A percentile compares a stretch with the other conserved stretches of the same genome.
These are phyloP conservation scores for Heliconius congener DNA, from an alignment of 1,140 invertebrate species.

Conservation along the genomic window DNA sequence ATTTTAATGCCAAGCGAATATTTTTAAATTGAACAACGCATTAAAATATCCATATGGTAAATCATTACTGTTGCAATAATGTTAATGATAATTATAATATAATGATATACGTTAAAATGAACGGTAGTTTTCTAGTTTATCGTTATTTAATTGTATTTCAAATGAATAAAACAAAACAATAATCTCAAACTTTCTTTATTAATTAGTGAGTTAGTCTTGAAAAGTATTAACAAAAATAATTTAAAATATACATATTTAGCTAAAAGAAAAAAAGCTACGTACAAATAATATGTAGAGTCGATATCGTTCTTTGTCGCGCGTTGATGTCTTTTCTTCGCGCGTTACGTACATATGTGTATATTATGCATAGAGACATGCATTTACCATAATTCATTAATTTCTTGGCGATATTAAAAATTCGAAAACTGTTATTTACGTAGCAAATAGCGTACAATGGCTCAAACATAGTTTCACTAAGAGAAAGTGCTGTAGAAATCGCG, in stretches of 20 bases:
- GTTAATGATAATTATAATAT: constrained; percentile 17
- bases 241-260: neutral
- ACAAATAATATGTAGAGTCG: neutral
- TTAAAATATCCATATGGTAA: constrained; percentile 24
- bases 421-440: constrained; percentile 48
- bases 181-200: neutral
- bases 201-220: neutral
- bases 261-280: neutral
- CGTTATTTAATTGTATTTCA: neutral
- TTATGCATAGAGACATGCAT: neutral
- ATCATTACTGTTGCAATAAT: constrained; percentile 15
- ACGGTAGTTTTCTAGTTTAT: neutral
- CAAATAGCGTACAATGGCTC: constrained; percentile 57
- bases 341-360: neutral
- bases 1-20: constrained; percentile 1
- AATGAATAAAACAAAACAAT: neutral
- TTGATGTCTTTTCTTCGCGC: constrained; percentile 15
- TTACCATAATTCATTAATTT: neutral
- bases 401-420: constrained; percentile 40
- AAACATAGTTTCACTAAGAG: constrained; percentile 76
- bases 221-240: neutral
- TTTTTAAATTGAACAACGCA: constrained; percentile 21
- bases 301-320: constrained; percentile 3
- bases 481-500: constrained; percentile 75
- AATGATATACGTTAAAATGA: neutral